Evolutionary conservation across 92 coral and sea anemone species (phyloP), one percentile per base, ranked within the genome.

Genomic region (Palythoa caribaeorum): DNA sequence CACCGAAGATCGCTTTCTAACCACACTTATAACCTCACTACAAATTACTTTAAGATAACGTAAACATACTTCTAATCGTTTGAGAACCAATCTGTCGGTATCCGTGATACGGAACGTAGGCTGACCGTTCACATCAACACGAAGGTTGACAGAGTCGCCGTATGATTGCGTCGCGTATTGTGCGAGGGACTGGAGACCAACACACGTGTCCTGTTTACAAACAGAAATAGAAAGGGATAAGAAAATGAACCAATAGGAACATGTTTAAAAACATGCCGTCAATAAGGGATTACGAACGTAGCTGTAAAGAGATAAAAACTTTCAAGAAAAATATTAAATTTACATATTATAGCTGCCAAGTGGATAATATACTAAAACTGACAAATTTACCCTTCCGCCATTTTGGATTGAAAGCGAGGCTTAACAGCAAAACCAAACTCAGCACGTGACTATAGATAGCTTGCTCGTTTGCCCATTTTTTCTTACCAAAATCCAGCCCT

Each of bases 171-270:
- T 90, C 71, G 99, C 99, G 79, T 90, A 96, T 84, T 83, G 88
- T 38, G 98, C 91, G 52, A 96, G 87, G 38, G 98, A 94, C 90
- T 96, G 98, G 59, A 96, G 91, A 65, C 95, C 98, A 19, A 96
- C 96, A 77, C 99, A 96, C 1, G 99, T 96, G 87, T 96, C 99
- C 99, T 96, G 55, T 69, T 14, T 1, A 70, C 16, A 70, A 70
- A 21, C 35, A 40, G 36, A 11, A 28, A 12, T 15, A 37, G 38
- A 35, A 44, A 55, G 14, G 9, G 8, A 63, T 63, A 17, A 63
- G 70, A 17, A 19, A 55, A 28, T 9, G 62, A 9, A 63, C 28
- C 2, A 63, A 28, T 28, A 28, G 28, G 28, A 28, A 28, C 8
- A 48, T 12, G 38, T 57, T 71, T 5, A 15, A 47, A 59, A 48